These are phyloP conservation scores for Bombyx mori DNA, from an alignment of 1,140 invertebrate genomes.

Conservation along the genomic window DNA sequence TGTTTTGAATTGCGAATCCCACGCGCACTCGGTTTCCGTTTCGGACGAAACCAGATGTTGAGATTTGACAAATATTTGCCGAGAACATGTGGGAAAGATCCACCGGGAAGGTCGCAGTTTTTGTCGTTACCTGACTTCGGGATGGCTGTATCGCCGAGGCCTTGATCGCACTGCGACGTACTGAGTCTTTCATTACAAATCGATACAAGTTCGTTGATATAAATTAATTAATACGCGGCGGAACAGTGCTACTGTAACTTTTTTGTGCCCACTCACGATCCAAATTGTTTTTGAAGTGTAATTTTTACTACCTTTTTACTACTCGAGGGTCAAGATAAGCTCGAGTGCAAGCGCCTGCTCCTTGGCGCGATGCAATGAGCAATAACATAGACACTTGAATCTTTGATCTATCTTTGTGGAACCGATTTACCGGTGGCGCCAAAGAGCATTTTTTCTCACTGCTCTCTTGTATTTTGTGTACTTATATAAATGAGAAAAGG, in stretches of 20 bases:
- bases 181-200: slow-evolving; percentile 47
- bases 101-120: slow-evolving; percentile 36
- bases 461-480: slow-evolving; percentile 33
- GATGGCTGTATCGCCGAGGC: slow-evolving; percentile 19
- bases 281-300: slow-evolving; percentile 49
- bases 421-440: slow-evolving; percentile 28
- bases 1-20: slow-evolving; percentile 53
- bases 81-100: slow-evolving; percentile 32
- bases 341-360: slow-evolving; percentile 42
- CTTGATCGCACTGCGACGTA: slow-evolving; percentile 42
- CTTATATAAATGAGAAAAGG: slow-evolving; percentile 26
- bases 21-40: slow-evolving; percentile 54
- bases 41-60: slow-evolving; percentile 50
- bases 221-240: slow-evolving; percentile 46
- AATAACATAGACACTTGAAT: slow-evolving; percentile 34
- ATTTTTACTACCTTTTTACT: slow-evolving; percentile 65
- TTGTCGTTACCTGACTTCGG: slow-evolving; percentile 41
- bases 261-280: slow-evolving; percentile 34
- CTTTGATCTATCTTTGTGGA: slow-evolving; percentile 45
- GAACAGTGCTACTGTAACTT: slow-evolving; percentile 25
- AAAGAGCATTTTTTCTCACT: slow-evolving; percentile 13
- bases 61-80: slow-evolving; percentile 48
- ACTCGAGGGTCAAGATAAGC: slow-evolving; percentile 57
- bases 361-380: slow-evolving; percentile 16
- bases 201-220: slow-evolving; percentile 53